Evolutionary conservation across 2,888 invertebrate species (phyloP), one percentile per base, ranked within the genome.

Genomic region (Macropis europaea): DNA sequence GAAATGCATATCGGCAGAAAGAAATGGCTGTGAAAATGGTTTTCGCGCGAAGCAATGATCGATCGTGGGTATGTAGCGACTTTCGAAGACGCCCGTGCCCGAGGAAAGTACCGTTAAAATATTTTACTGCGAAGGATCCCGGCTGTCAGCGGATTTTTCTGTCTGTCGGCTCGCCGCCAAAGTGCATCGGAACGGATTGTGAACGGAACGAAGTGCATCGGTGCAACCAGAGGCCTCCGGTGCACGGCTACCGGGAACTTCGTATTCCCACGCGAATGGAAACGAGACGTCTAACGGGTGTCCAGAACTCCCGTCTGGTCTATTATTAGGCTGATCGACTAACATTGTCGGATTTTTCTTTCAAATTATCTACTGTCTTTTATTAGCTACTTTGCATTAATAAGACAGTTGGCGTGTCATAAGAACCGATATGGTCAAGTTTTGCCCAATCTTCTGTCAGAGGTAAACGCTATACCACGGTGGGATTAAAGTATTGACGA

Each of bases 251-350:
- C 70, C 19, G 73, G 45, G 47, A 61, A 66, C n/a, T 48, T 67
- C 30, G 62, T 71, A 66, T 76, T 71, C 69, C 75, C 76, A 76
- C 76, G 76, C 70, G 70, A n/a, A 70, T 47, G 45, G 38, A 52
- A 60, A 63, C 69, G 68, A 54, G 50, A 47, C 40, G 34, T 28
- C 42, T 60, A 73, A 50, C 70, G 73, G 60, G 60, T 73, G 73
- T 52, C 32, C 59, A 15, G n/a, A n/a, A n/a, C n/a, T n/a, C n/a
- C n/a, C n/a, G n/a, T n/a, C n/a, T n/a, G n/a, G n/a, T n/a, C n/a
- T n/a, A n/a, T n/a, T n/a, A n/a, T n/a, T n/a, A n/a, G n/a, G n/a
- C n/a, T n/a, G n/a, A n/a, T n/a, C n/a, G n/a, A n/a, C n/a, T n/a
- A n/a, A n/a, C n/a, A n/a, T n/a, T n/a, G n/a, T n/a, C n/a, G n/a